These are phyloP conservation scores for Columba livia DNA, from an alignment of 2,113 vertebrate species.

Conservation along the genomic window DNA sequence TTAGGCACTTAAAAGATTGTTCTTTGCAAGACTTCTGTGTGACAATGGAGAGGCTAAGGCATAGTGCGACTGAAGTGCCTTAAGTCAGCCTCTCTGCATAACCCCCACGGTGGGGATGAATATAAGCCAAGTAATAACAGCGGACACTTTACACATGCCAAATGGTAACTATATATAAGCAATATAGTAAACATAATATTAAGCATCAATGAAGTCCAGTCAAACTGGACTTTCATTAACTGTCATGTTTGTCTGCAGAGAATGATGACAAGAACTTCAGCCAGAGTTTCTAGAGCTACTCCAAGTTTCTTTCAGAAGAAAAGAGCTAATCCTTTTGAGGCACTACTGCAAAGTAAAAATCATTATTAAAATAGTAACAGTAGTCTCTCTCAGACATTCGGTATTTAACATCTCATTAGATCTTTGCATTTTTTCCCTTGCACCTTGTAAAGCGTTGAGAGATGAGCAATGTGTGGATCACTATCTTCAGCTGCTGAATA, in stretches of 20 bases:
- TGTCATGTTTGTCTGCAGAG: neutral
- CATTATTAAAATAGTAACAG: neutral
- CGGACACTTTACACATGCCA: neutral
- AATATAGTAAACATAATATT: neutral
- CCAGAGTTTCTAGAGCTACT: conserved; percentile 16
- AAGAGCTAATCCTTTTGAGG: neutral
- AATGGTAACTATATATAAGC: neutral
- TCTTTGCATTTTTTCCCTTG: neutral
- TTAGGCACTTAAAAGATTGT: neutral
- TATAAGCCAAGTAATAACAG: neutral
- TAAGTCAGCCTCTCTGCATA: neutral
- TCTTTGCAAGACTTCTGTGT: neutral
- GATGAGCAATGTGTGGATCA: conserved; percentile 43
- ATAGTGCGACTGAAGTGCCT: neutral
- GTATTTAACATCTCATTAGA: neutral
- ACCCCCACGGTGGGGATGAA: neutral
- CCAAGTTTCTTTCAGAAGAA: neutral
- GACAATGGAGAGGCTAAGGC: neutral
- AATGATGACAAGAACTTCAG: conserved; percentile 35
- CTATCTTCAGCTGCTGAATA: neutral
- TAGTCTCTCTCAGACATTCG: neutral
- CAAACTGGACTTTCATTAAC: neutral
- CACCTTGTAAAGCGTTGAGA: conserved; percentile 15
- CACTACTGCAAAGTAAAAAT: conserved; percentile 18
- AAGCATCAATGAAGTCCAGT: neutral